Evolutionary conservation across 2,113 vertebrate genomes (phyloP).

Genomic region (Eurystomus gularis): DNA sequence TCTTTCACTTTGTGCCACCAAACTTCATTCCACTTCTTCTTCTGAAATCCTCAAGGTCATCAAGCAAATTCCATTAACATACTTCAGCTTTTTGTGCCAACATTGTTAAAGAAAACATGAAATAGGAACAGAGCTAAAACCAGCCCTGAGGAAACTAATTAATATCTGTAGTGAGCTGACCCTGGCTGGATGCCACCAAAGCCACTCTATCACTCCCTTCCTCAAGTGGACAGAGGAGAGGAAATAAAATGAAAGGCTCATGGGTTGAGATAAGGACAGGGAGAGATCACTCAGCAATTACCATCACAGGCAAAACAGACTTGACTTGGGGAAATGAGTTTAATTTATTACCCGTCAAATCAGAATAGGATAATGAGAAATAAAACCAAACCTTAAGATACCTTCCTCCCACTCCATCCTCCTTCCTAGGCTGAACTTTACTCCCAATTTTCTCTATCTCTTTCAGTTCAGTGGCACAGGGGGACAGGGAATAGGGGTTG

Average conservation of each 20-base stretch:
- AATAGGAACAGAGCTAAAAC: not conserved
- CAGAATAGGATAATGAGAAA: not conserved
- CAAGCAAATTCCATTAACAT: constrained; percentile 1
- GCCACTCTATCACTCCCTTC: not conserved
- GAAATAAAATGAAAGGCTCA: not conserved
- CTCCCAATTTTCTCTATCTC: not conserved
- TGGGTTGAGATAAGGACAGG: not conserved
- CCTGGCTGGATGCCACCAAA: not conserved
- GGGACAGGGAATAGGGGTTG: not conserved
- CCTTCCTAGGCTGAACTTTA: not conserved
- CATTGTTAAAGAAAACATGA: not conserved
- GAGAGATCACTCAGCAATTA: not conserved
- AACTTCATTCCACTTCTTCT: not conserved
- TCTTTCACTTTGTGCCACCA: not conserved
- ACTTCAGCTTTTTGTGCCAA: not conserved
- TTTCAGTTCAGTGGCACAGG: not conserved
- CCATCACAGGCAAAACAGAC: not conserved
- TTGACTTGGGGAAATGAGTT: not conserved
- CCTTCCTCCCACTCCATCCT: not conserved
- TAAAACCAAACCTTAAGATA: not conserved
- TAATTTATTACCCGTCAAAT: not conserved
- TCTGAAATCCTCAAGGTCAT: not conserved
- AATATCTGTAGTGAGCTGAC: not conserved
- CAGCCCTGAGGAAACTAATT: not conserved
- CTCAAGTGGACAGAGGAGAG: not conserved